These are phyloP conservation scores for Cephus spinipes DNA, from an alignment of 2,888 invertebrate species.

Conservation along the genomic window DNA sequence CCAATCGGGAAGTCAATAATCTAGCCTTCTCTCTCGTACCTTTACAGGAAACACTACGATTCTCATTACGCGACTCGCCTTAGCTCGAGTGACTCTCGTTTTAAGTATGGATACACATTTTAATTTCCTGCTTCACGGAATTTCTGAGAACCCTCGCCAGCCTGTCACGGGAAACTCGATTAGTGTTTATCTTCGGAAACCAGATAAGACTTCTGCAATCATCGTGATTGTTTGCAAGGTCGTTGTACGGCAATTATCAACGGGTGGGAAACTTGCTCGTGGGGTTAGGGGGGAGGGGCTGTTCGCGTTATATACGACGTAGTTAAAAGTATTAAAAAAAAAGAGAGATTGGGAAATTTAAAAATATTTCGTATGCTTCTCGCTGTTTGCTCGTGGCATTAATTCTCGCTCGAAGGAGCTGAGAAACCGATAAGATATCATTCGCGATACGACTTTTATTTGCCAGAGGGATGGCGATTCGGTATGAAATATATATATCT, in stretches of 20 bases:
- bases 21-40: not conserved
- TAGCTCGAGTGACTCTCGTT: not conserved
- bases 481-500: not conserved
- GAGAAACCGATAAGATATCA: slow-evolving; percentile 45
- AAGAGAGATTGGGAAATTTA: not conserved
- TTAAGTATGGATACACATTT: not conserved
- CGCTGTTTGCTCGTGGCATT: slow-evolving; percentile 44
- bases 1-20: not conserved
- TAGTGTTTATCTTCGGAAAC: not conserved
- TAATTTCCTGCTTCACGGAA: not conserved
- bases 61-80: not conserved
- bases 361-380: not conserved
- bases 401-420: slow-evolving; percentile 33
- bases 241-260: not conserved
- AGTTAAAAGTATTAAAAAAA: not conserved
- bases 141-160: not conserved
- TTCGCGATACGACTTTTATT: slow-evolving; percentile 29
- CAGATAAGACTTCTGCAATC: not conserved
- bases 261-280: not conserved
- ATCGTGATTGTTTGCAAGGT: not conserved
- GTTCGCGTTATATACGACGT: not conserved
- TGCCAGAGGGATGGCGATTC: slow-evolving; percentile 8
- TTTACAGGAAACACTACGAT: not conserved
- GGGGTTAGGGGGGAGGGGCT: too few relatives aligned
- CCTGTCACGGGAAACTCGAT: not conserved